These are phyloP conservation scores for Oreotrochilus melanogaster DNA, from an alignment of 2,113 vertebrate genomes.

Conservation along the genomic window DNA sequence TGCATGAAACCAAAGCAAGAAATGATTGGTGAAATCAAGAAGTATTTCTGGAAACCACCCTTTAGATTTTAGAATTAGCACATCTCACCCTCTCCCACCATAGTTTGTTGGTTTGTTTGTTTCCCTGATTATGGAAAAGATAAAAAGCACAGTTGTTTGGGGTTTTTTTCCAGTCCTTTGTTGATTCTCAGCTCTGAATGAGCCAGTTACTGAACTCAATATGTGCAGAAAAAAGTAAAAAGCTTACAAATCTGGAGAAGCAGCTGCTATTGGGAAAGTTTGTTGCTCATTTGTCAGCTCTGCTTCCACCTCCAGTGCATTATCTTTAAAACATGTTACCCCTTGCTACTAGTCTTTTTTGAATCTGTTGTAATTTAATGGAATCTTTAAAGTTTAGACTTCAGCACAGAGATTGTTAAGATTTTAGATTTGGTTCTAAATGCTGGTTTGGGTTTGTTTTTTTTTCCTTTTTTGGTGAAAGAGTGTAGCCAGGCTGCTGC, in stretches of 20 bases:
- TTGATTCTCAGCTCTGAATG: not conserved
- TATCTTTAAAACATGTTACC: not conserved
- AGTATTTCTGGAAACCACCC: not conserved
- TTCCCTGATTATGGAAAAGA: not conserved
- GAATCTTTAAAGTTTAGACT: not conserved
- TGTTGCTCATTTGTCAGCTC: not conserved
- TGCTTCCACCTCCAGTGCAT: not conserved
- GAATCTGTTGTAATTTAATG: not conserved
- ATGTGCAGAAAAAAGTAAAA: not conserved
- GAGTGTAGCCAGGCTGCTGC: not conserved
- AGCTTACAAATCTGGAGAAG: not conserved
- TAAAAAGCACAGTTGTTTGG: not conserved
- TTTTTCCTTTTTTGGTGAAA: not conserved
- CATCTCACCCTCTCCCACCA: not conserved
- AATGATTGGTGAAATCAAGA: not conserved
- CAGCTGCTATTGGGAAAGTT: not conserved
- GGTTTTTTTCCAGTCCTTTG: not conserved
- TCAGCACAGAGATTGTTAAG: not conserved
- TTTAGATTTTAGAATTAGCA: not conserved
- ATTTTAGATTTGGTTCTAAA: not conserved
- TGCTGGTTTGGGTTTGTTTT: not conserved
- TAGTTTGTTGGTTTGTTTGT: not conserved
- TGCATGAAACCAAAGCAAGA: not conserved
- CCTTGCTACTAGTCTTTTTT: not conserved
- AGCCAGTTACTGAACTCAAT: not conserved